These are phyloP conservation scores for Cotesia glomerata DNA, from an alignment of 1,140 invertebrate species.

Conservation along the genomic window DNA sequence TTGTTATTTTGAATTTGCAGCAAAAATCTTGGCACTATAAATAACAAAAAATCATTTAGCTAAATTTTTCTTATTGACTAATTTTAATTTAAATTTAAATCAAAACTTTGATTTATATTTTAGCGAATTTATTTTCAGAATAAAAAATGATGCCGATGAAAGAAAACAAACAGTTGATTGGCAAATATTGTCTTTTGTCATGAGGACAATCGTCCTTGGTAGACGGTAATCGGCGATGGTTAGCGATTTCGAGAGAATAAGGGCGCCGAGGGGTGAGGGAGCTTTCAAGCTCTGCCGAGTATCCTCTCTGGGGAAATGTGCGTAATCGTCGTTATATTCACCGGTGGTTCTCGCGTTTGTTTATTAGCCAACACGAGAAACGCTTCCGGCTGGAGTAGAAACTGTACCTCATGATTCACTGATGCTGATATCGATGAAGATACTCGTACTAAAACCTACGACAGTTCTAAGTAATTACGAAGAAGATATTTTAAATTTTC, in stretches of 20 bases:
- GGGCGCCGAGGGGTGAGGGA: constrained; percentile 13
- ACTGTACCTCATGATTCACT: constrained; percentile 5
- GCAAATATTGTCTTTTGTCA: constrained; percentile 9
- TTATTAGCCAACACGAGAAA: constrained; percentile 39
- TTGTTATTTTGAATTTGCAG: too few species aligned
- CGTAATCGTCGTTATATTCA: constrained; percentile 58
- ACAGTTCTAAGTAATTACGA: too few species aligned
- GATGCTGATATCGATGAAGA: background rate
- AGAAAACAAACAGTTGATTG: constrained; percentile 4
- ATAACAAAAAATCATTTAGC: too few species aligned
- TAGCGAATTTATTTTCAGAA: background rate
- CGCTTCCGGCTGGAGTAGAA: background rate
- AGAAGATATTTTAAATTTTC: too few species aligned
- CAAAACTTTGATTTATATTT: too few species aligned
- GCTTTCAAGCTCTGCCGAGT: constrained; percentile 33
- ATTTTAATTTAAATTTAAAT: too few species aligned
- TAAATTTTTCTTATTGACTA: too few species aligned
- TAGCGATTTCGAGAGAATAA: constrained; percentile 17
- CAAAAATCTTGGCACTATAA: too few species aligned
- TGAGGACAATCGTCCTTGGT: constrained; percentile 19
- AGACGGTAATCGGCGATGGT: constrained; percentile 19
- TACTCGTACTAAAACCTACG: background rate
- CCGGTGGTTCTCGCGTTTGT: constrained; percentile 51
- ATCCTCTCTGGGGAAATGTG: constrained; percentile 57
- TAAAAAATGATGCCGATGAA: background rate